Conservation (phyloP, 2,113 vertebrate species). For the Scophthalmus maximus region DNA sequence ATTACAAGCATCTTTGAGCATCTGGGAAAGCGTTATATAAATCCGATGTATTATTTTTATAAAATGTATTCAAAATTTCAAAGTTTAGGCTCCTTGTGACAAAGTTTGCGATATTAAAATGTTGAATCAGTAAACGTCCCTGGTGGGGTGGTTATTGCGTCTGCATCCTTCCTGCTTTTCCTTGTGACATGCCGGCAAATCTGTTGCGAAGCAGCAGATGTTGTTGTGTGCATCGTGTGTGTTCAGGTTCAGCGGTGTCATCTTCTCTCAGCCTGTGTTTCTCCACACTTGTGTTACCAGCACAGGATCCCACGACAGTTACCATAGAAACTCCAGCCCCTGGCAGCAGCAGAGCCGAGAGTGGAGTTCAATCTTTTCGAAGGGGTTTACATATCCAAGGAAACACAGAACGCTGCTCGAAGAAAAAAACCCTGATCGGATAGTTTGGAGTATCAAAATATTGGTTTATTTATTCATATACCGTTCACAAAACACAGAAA, state of each 20-base stretch:
- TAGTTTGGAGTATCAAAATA: conserved; percentile 63
- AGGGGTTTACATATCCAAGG: conserved; percentile 31
- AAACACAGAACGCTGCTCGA: conserved; percentile 13
- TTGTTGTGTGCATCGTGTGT: conserved; percentile 5
- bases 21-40: no score
- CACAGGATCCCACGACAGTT: conserved; percentile 65
- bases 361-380: conserved; percentile 38
- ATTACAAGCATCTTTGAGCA: no score
- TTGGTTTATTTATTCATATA: conserved; percentile 55
- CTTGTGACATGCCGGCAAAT: neutral
- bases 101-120: no score
- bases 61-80: no score
- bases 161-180: neutral
- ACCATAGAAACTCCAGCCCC: conserved; percentile 71
- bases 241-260: conserved; percentile 27
- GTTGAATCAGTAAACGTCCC: no score
- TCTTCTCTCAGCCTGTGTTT: conserved; percentile 34
- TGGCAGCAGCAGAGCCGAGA: conserved; percentile 45
- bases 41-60: no score
- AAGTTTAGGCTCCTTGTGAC: no score
- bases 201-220: neutral
- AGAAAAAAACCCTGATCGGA: conserved; percentile 9
- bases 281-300: conserved; percentile 59
- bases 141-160: neutral
- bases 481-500: conserved; percentile 57